Conservation (phyloP, 1,140 invertebrate genomes). For the Zaprionus tsacasi region DNA sequence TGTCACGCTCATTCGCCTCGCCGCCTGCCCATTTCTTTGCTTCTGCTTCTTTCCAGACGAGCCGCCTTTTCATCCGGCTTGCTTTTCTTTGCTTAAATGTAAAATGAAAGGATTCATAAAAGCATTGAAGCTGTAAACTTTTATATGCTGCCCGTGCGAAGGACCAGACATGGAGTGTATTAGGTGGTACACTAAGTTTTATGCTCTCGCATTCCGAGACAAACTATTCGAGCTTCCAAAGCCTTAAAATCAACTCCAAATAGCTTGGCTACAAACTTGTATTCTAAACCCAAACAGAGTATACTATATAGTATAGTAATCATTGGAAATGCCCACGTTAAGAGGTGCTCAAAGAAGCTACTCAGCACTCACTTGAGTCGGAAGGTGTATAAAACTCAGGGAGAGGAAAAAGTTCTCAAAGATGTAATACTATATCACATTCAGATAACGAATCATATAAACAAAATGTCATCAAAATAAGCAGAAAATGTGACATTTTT, state of each 20-base stretch:
- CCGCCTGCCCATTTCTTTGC: conserved; percentile 14
- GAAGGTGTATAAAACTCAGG: background rate
- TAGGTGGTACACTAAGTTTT: conserved; percentile 61
- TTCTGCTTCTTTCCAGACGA: conserved; percentile 20
- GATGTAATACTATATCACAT: background rate
- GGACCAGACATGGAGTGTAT: conserved; percentile 39
- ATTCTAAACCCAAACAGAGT: conserved; percentile 4
- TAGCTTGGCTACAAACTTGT: conserved; percentile 9
- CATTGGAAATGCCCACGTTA: background rate
- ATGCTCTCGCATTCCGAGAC: conserved; percentile 41
- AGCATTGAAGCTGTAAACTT: conserved; percentile 40
- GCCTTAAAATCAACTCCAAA: conserved; percentile 9
- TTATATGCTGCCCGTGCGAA: conserved; percentile 19
- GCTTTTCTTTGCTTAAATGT: conserved; percentile 56
- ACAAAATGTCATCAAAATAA: conserved; percentile 4
- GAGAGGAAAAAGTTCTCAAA: background rate
- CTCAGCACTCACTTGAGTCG: background rate
- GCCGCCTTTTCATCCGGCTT: conserved; percentile 51
- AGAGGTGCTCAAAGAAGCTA: background rate
- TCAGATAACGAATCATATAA: background rate
- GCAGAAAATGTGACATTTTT: conserved; percentile 7
- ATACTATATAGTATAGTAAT: background rate
- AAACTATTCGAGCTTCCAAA: background rate
- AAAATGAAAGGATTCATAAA: conserved; percentile 70
- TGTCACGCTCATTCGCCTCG: conserved; percentile 11